A percentile compares a stretch with the other conserved stretches of the same genome.
These are phyloP conservation scores for Pangasius krempfi DNA, from an alignment of 2,797 vertebrate genomes.

Conservation along the genomic window DNA sequence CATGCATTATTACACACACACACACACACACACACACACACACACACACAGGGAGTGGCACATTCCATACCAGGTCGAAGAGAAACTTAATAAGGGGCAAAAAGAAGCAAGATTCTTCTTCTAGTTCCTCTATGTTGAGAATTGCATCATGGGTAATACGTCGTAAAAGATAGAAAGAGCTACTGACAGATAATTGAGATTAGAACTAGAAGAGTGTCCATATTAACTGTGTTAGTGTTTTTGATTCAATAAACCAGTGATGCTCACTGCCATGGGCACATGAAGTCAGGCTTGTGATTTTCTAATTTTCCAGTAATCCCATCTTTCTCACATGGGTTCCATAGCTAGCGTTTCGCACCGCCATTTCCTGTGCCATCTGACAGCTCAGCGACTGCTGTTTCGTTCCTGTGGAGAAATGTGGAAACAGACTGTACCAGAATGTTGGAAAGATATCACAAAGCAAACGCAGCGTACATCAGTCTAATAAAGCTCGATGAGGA, in stretches of 20 bases:
- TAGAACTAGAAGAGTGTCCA: neutral
- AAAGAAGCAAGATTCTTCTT: slow-evolving; percentile 17
- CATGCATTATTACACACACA: slow-evolving; percentile 36
- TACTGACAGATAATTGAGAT: neutral
- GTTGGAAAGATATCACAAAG: neutral
- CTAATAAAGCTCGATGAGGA: neutral
- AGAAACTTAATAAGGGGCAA: slow-evolving; percentile 50
- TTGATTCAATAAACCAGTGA: neutral
- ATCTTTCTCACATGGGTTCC: neutral
- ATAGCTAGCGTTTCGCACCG: neutral
- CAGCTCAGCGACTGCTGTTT: neutral
- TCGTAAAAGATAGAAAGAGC: neutral
- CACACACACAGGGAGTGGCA: slow-evolving; percentile 59
- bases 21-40: slow-evolving; percentile 19
- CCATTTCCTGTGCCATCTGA: neutral
- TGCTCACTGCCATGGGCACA: neutral
- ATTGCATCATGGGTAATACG: slow-evolving; percentile 20
- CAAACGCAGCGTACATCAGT: neutral
- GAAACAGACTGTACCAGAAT: neutral
- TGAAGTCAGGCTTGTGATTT: neutral
- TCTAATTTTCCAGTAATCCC: neutral
- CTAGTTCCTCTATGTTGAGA: neutral
- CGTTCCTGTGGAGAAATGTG: neutral
- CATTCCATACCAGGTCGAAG: slow-evolving; percentile 63
- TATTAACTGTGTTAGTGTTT: neutral